Evolutionary conservation across 2,888 invertebrate species (phyloP).

Genomic region (Andrena flavipes): DNA sequence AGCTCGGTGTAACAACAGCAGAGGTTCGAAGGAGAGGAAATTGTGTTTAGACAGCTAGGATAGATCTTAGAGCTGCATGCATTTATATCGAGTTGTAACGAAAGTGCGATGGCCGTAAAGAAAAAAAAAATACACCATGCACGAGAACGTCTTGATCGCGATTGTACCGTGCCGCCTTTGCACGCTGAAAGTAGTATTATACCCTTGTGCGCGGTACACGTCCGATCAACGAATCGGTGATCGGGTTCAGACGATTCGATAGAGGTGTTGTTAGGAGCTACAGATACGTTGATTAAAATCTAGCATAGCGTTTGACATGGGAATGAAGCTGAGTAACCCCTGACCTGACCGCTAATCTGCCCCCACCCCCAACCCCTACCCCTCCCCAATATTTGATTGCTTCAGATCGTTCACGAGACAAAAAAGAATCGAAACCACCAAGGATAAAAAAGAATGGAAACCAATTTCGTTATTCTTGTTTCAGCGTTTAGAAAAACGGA

Average conservation of each 20-base stretch:
- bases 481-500: slow-evolving; percentile 17
- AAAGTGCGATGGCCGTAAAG: slow-evolving; percentile 48
- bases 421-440: slow-evolving; percentile 1
- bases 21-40: slow-evolving; percentile 44
- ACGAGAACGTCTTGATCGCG: slow-evolving; percentile 55
- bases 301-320: slow-evolving; percentile 71
- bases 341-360: slow-evolving; percentile 62
- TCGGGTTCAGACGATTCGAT: slow-evolving; percentile 60
- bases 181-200: slow-evolving; percentile 69
- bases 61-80: slow-evolving; percentile 79
- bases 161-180: slow-evolving; percentile 59
- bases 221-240: slow-evolving; percentile 55
- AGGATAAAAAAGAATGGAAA: slow-evolving; percentile 8
- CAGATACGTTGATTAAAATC: slow-evolving; percentile 67
- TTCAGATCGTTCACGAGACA: slow-evolving; percentile 57
- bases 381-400: slow-evolving; percentile 49
- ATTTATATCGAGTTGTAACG: slow-evolving; percentile 74
- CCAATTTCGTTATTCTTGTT: slow-evolving; percentile 28
- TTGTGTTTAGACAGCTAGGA: slow-evolving; percentile 72
- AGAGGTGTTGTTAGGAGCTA: slow-evolving; percentile 59
- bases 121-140: slow-evolving; percentile 34
- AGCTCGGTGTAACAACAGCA: slow-evolving; percentile 38
- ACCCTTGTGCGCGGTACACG: slow-evolving; percentile 59
- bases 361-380: not conserved
- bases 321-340: slow-evolving; percentile 65